These are phyloP conservation scores for Xestia xanthographa DNA, from an alignment of 2,888 invertebrate species.

Conservation along the genomic window DNA sequence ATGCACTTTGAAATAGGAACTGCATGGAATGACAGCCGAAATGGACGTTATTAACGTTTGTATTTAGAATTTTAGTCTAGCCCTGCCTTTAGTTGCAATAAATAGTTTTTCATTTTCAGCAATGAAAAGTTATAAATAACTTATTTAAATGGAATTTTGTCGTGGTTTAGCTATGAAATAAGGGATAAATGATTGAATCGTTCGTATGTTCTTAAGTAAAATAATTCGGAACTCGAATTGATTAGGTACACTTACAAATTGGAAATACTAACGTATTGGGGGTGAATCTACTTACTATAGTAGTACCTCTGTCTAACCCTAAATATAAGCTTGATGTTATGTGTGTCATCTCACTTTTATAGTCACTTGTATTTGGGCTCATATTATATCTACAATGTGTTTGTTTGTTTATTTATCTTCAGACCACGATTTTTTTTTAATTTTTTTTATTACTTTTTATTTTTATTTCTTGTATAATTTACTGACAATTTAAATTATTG, in stretches of 20 bases:
- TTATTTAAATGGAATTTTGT: background rate
- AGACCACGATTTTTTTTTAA: too few relatives aligned
- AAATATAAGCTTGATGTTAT: background rate
- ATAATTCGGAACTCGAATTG: background rate
- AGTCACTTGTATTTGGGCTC: background rate
- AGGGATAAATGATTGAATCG: background rate
- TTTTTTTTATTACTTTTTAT: too few relatives aligned
- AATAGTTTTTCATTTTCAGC: background rate
- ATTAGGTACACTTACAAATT: background rate
- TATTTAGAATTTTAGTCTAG: conserved; percentile 11
- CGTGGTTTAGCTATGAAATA: background rate
- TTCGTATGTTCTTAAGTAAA: background rate
- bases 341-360: background rate
- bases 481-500: too few relatives aligned
- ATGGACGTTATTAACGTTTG: conserved; percentile 24
- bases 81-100: background rate
- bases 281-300: background rate
- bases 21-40: conserved; percentile 4
- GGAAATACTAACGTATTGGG: background rate
- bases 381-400: background rate
- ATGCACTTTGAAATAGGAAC: conserved; percentile 31
- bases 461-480: too few relatives aligned
- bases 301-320: background rate
- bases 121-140: background rate
- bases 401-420: too few relatives aligned